phyloP scores from a whole-genome alignment of 2,888 invertebrate genomes.

The Eurois occulta region DNA sequence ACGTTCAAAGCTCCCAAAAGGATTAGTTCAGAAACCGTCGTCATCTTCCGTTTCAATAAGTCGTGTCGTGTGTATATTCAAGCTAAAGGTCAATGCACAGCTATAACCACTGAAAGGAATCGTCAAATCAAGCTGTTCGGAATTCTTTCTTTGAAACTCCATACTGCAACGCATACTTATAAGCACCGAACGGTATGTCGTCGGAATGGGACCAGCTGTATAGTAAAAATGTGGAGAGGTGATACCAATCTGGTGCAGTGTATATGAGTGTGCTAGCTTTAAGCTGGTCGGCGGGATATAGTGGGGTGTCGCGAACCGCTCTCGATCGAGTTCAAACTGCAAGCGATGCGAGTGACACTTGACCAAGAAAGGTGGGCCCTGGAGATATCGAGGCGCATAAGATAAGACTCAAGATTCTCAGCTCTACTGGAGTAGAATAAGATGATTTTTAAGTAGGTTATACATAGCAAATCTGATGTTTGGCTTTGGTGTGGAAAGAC shows the following conservation, averaged over 20 bases:
- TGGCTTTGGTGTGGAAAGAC: not conserved
- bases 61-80: not conserved
- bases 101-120: not conserved
- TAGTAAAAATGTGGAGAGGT: not conserved
- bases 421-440: not conserved
- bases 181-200: not conserved
- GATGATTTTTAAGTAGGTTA: not conserved
- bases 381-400: constrained; percentile 22
- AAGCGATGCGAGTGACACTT: constrained; percentile 66
- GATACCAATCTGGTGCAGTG: not conserved
- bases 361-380: constrained; percentile 63
- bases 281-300: not conserved
- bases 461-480: not conserved
- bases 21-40: not conserved
- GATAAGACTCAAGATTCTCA: constrained; percentile 20
- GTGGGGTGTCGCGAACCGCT: constrained; percentile 33
- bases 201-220: not conserved
- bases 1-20: not conserved
- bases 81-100: not conserved
- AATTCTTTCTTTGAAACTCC: not conserved
- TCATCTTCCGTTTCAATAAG: not conserved
- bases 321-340: constrained; percentile 45
- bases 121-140: not conserved
- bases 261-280: not conserved
- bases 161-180: not conserved